Evolutionary conservation across 2,888 invertebrate species (phyloP).

Genomic region (Andrena dorsata): DNA sequence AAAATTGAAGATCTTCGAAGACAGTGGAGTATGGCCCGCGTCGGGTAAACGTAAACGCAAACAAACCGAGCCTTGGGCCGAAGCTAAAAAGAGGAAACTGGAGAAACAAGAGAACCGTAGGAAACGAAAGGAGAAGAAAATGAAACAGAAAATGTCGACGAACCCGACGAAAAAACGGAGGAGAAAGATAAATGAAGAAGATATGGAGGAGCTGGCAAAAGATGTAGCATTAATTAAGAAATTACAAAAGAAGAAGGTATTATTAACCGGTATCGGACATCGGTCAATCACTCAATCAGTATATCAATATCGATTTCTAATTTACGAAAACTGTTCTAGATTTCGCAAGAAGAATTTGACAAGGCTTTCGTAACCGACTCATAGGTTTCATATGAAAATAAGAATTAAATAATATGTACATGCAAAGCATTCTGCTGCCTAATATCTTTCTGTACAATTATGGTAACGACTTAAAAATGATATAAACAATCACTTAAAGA

Average conservation of each 20-base stretch:
- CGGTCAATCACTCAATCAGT: not conserved
- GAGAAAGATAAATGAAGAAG: slow-evolving; percentile 89
- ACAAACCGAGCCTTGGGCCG: slow-evolving; percentile 92
- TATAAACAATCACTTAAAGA: slow-evolving; percentile 20
- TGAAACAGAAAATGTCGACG: slow-evolving; percentile 83
- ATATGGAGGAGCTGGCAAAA: slow-evolving; percentile 91
- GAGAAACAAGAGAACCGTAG: slow-evolving; percentile 88
- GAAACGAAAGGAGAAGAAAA: slow-evolving; percentile 88
- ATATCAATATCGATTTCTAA: not conserved
- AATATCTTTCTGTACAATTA: slow-evolving; percentile 18
- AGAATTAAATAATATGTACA: not conserved
- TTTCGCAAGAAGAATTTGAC: slow-evolving; percentile 85
- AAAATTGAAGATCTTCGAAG: slow-evolving; percentile 90
- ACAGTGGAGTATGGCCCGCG: slow-evolving; percentile 92
- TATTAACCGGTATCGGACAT: not conserved
- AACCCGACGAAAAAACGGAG: slow-evolving; percentile 84
- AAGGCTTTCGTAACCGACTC: slow-evolving; percentile 81
- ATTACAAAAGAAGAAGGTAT: slow-evolving; percentile 92
- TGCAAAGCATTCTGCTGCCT: not conserved
- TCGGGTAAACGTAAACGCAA: slow-evolving; percentile 87
- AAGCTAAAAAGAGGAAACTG: slow-evolving; percentile 90
- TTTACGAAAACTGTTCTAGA: slow-evolving; percentile 79
- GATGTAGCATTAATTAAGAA: slow-evolving; percentile 95
- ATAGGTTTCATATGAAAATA: not conserved
- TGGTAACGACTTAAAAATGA: slow-evolving; percentile 16